Conservation (phyloP, 2,888 invertebrate genomes). For the Plebejus melissa region DNA sequence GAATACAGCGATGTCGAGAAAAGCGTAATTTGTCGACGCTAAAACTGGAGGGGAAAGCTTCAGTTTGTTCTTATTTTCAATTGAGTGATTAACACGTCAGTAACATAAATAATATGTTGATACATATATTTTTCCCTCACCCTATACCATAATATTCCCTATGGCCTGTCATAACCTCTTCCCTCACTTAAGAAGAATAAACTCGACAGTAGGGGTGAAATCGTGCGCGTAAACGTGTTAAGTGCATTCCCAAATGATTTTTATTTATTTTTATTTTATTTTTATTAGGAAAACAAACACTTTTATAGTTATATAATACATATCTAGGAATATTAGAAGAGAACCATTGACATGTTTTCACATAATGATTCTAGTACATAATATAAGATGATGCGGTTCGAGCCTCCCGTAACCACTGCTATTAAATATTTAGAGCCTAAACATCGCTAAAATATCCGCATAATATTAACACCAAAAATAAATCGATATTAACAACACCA, state of each 20-base stretch:
- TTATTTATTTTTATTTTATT: too few species aligned
- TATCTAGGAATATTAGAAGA: too few species aligned
- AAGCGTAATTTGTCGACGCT: background rate
- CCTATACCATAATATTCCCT: background rate
- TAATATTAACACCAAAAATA: background rate
- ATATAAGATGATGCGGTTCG: background rate
- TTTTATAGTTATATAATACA: too few species aligned
- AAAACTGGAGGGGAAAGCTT: background rate
- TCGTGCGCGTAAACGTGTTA: background rate
- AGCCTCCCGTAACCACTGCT: background rate
- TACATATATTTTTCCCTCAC: background rate
- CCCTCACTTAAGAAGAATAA: background rate
- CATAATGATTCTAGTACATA: too few species aligned
- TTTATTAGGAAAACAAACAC: too few species aligned
- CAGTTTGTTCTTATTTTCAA: background rate
- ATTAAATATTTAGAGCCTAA: background rate
- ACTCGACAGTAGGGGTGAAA: background rate
- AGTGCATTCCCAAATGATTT: background rate
- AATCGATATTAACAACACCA: background rate
- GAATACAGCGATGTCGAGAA: slow-evolving; percentile 30
- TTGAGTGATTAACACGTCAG: background rate
- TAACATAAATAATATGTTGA: background rate
- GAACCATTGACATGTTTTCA: too few species aligned
- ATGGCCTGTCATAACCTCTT: slow-evolving; percentile 16
- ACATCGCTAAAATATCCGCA: background rate